phyloP scores from a whole-genome alignment of 2,113 vertebrate species.

The Nothobranchius kuhntae region DNA sequence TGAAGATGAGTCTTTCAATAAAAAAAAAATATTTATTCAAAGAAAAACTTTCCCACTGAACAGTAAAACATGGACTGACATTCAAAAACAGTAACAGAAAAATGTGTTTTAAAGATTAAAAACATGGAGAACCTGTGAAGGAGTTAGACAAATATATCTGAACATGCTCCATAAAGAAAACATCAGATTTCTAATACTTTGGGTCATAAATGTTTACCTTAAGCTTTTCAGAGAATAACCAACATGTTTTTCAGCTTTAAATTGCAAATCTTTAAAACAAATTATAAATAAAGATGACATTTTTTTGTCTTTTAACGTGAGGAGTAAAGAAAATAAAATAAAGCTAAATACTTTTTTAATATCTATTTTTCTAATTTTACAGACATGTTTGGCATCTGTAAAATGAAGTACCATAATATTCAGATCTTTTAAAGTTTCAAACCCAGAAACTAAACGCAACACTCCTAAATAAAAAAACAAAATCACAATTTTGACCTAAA shows the following conservation, averaged over 20 bases:
- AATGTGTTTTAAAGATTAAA: neutral
- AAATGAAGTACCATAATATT: neutral
- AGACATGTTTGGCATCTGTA: too few relatives aligned
- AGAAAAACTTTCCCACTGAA: conserved; percentile 52
- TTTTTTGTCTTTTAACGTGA: too few relatives aligned
- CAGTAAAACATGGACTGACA: conserved; percentile 29
- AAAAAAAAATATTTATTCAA: conserved; percentile 38
- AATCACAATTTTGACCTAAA: neutral
- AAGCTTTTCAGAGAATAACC: too few relatives aligned
- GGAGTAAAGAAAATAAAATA: too few relatives aligned
- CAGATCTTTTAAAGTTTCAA: neutral
- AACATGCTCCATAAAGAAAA: neutral
- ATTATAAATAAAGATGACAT: too few relatives aligned
- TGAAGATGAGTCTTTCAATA: conserved; percentile 26
- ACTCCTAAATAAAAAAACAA: too few relatives aligned
- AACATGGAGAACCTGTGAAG: conserved; percentile 21
- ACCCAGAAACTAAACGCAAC: neutral
- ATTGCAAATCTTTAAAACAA: too few relatives aligned
- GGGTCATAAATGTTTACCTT: too few relatives aligned
- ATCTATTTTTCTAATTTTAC: too few relatives aligned
- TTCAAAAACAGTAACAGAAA: conserved; percentile 30
- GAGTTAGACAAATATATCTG: too few relatives aligned
- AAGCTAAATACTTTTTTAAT: too few relatives aligned
- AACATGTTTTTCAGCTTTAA: too few relatives aligned
- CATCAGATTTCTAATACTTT: neutral